These are phyloP conservation scores for Phalacrocorax pelagicus DNA, from an alignment of 2,113 vertebrate species.

Conservation along the genomic window DNA sequence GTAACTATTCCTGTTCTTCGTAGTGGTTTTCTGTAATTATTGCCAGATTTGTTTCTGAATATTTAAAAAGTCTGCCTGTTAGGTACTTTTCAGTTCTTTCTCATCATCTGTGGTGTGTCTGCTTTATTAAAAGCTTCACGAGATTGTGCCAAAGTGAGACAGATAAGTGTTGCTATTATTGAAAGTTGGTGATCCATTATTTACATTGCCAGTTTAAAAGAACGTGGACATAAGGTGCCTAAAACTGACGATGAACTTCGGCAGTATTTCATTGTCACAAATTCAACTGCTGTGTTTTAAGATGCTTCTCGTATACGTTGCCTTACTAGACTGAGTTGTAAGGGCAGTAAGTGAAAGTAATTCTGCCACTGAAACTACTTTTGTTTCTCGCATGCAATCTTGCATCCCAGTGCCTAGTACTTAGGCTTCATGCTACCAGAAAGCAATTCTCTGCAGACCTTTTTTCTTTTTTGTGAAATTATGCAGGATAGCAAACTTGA, in stretches of 20 bases:
- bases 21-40: slow-evolving; percentile 51
- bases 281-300: not conserved
- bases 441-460: not conserved
- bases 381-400: not conserved
- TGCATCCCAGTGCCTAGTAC: not conserved
- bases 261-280: not conserved
- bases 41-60: slow-evolving; percentile 43
- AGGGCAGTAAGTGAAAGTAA: not conserved
- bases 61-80: slow-evolving; percentile 50
- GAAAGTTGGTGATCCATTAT: not conserved
- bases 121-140: slow-evolving; percentile 21
- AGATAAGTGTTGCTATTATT: not conserved
- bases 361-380: not conserved
- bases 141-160: not conserved
- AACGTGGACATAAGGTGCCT: rapidly evolving
- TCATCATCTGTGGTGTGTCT: not conserved
- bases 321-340: not conserved
- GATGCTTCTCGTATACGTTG: not conserved
- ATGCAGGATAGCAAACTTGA: not conserved
- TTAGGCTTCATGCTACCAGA: not conserved
- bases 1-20: slow-evolving; percentile 44
- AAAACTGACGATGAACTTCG: not conserved
- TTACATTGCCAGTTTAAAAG: not conserved
- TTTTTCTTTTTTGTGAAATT: not conserved
- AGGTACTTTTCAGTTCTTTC: slow-evolving; percentile 42